A percentile compares a stretch with the other conserved stretches of the same genome.
phyloP scores from a whole-genome alignment of 1,140 invertebrate species.

The Calliphora vicina region DNA sequence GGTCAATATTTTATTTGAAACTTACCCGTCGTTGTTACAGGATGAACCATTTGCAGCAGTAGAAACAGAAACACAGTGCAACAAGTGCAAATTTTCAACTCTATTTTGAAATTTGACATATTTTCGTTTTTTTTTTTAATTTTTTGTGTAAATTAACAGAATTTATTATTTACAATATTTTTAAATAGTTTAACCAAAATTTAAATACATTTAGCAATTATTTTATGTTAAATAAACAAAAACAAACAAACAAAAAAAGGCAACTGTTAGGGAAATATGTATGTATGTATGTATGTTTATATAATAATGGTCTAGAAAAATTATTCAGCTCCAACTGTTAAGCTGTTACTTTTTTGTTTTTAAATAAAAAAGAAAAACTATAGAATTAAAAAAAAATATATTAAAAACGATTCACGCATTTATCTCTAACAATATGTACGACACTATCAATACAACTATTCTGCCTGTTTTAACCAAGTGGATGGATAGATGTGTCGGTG shows the following conservation, averaged over 20 bases:
- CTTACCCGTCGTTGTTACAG: constrained; percentile 4
- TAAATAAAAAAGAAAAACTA: neutral
- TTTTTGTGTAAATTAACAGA: neutral
- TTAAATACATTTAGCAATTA: neutral
- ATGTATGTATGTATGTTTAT: too few species aligned
- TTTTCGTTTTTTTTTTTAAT: neutral
- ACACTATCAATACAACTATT: neutral
- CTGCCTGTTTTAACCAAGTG: neutral
- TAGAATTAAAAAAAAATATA: neutral
- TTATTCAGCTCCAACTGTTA: neutral
- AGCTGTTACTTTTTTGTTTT: neutral
- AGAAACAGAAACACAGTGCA: neutral
- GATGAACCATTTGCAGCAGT: neutral
- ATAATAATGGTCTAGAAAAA: too few species aligned
- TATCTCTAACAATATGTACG: constrained; percentile 5
- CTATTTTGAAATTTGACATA: neutral
- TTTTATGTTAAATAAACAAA: neutral
- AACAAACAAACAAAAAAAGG: too few species aligned
- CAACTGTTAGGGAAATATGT: too few species aligned
- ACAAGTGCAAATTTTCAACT: neutral
- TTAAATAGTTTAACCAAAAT: neutral
- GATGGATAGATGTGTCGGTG: neutral
- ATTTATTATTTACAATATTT: neutral
- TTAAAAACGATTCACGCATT: neutral
- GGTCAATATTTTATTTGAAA: neutral